Base-by-base conservation (phyloP, 2,113 vertebrate species). In the Forbesichthys papilliferus region DNA sequence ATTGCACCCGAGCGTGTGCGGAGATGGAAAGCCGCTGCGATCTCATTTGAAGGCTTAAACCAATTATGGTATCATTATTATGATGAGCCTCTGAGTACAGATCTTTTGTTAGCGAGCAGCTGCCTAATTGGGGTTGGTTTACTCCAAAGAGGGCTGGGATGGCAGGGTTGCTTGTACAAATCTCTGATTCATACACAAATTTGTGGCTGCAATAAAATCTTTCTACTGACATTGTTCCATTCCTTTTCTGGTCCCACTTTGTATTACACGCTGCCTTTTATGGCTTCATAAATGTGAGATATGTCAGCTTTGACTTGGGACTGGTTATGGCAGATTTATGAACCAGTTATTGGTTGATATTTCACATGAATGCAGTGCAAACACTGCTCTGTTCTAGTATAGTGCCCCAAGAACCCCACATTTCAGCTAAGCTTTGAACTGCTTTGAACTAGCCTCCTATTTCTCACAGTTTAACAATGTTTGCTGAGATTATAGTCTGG, bases 21-120 rank as follows among this genome's bases (percentile, higher is more conserved):
- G 56, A 67, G 75, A 84, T 57, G 67, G 78, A 64, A 83, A 81
- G 63, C 71, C 62, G 75, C 75, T 69, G 66, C 62, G 68, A 77
- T 85, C 63, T 77, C 75, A 81, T 88, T 79, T 82, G 68, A 87
- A 90, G 81, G 74, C 78, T 71, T 71, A 75, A 88, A 85, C 75
- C 86, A 90, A 89, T 90, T 87, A 85, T 81, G 68, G 79, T 78
- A 66, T 86, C 83, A 75, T 82, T 72, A 81, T 87, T 84, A 91
- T 77, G 83, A 90, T 84, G 64, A 81, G 82, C 69, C 79, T 84
- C 77, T 85, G 71, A 85, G 77, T 84, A 81, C 68, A 66, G 36
- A 49, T 84, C 74, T 81, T 87, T 85, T 90, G 87, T 90, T 86
- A 69, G 74, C 61, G 71, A 71, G 79, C 78, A 83, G 80, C 84